phyloP scores from a whole-genome alignment of 2,797 vertebrate genomes.

The Hozukius guyotensis region DNA sequence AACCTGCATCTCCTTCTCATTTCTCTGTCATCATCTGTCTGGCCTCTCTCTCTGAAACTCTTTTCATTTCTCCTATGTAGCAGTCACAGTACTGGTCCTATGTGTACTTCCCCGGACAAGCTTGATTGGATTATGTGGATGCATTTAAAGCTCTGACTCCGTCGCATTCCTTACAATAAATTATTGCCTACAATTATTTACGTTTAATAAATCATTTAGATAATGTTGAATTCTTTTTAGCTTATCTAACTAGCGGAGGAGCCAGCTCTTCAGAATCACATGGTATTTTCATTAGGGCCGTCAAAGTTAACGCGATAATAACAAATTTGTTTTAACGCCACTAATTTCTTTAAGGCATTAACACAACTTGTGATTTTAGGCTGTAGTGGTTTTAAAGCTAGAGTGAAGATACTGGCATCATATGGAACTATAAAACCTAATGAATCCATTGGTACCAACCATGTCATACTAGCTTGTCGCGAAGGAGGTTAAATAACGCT shows the following conservation, averaged over 20 bases:
- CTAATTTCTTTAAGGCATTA: too few species aligned
- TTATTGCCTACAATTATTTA: not conserved
- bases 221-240: not conserved
- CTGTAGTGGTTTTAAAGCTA: too few species aligned
- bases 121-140: conserved; percentile 7
- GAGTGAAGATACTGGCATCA: too few species aligned
- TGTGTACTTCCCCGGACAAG: not conserved
- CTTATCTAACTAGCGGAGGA: not conserved
- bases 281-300: not conserved
- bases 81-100: conserved; percentile 5
- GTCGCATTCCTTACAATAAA: not conserved
- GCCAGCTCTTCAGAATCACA: not conserved
- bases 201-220: not conserved
- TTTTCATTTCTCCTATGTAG: not conserved
- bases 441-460: too few species aligned
- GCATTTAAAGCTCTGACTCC: not conserved
- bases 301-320: too few species aligned
- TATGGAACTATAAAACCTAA: too few species aligned
- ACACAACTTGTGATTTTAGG: too few species aligned
- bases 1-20: conserved; percentile 6
- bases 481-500: too few species aligned
- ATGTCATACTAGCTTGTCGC: too few species aligned
- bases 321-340: too few species aligned
- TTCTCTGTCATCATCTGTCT: not conserved
- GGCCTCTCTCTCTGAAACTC: not conserved